Conservation (phyloP, 2,888 invertebrate species). For the Epistrophella euchroma region DNA sequence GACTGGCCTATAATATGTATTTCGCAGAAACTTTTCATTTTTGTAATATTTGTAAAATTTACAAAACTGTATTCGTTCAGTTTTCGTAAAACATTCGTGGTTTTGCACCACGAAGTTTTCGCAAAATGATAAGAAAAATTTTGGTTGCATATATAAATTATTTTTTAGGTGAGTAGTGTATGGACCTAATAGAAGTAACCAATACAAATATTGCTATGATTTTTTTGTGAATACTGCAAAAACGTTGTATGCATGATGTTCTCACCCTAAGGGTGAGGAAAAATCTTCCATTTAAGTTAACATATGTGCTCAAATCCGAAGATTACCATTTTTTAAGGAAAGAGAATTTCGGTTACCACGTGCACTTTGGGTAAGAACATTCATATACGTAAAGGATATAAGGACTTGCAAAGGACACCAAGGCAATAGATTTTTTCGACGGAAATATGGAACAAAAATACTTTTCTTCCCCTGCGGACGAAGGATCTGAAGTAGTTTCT, state of each 20-base stretch:
- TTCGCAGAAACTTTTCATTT: too few species aligned
- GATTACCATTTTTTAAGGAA: slow-evolving; percentile 39
- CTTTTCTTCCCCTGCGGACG: not conserved
- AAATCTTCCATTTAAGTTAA: slow-evolving; percentile 37
- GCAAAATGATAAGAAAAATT: too few species aligned
- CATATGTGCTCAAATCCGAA: slow-evolving; percentile 43
- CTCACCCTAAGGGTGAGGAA: not conserved
- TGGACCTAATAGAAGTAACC: too few species aligned
- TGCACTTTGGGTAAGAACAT: not conserved
- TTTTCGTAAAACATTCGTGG: too few species aligned
- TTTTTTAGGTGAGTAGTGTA: too few species aligned
- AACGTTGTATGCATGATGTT: not conserved
- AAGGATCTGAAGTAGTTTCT: slow-evolving; percentile 31
- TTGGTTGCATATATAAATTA: too few species aligned
- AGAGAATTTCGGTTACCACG: slow-evolving; percentile 23
- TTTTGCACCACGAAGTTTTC: too few species aligned
- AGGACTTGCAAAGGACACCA: slow-evolving; percentile 11
- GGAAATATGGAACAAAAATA: slow-evolving; percentile 28
- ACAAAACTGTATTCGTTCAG: too few species aligned
- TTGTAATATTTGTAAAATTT: too few species aligned
- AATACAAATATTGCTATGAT: not conserved
- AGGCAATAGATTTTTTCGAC: not conserved
- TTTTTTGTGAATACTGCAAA: not conserved
- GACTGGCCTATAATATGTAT: too few species aligned
- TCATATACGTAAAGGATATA: too few species aligned